Percentiles rank a stretch among this genome's conserved stretches.
These are phyloP conservation scores for Microtus montanus DNA, from an alignment of 2,113 vertebrate genomes.

Conservation along the genomic window DNA sequence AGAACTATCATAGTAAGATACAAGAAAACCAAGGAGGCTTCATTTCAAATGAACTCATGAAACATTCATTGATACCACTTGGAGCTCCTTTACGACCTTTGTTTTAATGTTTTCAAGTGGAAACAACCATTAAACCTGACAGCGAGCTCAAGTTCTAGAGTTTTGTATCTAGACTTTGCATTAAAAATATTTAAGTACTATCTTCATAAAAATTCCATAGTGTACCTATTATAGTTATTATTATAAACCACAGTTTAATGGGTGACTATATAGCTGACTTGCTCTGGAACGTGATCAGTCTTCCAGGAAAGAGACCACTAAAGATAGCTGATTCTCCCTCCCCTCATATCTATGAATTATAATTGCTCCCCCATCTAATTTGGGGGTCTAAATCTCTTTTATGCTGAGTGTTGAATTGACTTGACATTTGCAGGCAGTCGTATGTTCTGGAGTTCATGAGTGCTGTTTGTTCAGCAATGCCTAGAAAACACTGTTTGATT, in stretches of 20 bases:
- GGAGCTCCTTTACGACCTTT: background rate
- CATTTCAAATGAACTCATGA: conserved; percentile 29
- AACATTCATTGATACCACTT: background rate
- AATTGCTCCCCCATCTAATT: too few relatives aligned
- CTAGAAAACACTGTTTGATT: background rate
- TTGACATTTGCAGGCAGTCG: background rate
- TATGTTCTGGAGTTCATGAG: background rate
- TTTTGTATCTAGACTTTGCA: background rate
- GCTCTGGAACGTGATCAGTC: background rate
- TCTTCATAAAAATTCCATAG: background rate
- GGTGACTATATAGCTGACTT: background rate
- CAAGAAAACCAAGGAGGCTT: background rate
- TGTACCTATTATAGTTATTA: background rate
- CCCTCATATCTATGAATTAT: background rate
- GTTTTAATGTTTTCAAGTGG: background rate
- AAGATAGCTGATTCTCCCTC: background rate
- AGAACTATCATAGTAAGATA: background rate
- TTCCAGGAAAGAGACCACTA: background rate
- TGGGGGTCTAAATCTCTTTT: too few relatives aligned
- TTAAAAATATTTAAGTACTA: background rate
- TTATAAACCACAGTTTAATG: background rate
- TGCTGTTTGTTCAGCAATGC: background rate
- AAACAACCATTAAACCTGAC: background rate
- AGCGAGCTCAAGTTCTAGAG: background rate
- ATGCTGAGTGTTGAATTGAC: background rate